Percentiles rank a stretch among this genome's conserved stretches.
Conservation (phyloP, 53 echinoderm and acorn worm species). For the Patiria pectinifera region DNA sequence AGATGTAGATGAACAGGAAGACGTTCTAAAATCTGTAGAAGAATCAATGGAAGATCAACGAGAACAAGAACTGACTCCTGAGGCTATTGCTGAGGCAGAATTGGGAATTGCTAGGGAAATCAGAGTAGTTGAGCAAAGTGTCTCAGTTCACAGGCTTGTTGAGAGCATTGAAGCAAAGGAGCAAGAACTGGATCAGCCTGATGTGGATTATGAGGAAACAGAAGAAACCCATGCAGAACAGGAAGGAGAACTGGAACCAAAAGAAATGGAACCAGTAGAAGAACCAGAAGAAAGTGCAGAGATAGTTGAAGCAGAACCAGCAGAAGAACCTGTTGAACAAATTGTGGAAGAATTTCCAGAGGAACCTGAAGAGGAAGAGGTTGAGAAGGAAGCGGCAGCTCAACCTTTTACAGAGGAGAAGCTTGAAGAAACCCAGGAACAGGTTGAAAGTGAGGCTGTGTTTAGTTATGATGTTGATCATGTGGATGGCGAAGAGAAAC, state of each 20-base stretch:
- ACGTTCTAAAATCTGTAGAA: constrained; percentile 61
- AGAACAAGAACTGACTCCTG: constrained; percentile 35
- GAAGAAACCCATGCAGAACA: background rate
- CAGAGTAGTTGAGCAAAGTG: constrained; percentile 47
- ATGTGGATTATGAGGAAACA: background rate
- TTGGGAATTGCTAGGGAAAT: constrained; percentile 54
- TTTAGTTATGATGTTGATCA: constrained; percentile 31
- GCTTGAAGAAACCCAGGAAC: background rate
- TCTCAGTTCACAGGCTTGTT: constrained; percentile 21
- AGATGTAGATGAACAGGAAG: constrained; percentile 52
- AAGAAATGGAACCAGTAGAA: constrained; percentile 1
- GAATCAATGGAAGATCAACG: constrained; percentile 44
- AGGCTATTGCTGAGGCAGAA: constrained; percentile 50
- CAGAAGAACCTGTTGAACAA: background rate
- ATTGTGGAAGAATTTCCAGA: background rate
- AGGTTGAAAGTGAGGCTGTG: constrained; percentile 31
- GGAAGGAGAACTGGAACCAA: background rate
- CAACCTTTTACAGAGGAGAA: constrained; percentile 17
- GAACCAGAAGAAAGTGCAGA: constrained; percentile 27
- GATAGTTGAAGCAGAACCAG: background rate
- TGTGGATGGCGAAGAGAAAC: background rate
- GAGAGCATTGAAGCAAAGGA: constrained; percentile 28
- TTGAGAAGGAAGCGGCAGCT: constrained; percentile 1
- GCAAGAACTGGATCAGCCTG: background rate
- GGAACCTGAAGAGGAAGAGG: background rate